Evolutionary conservation across 2,888 invertebrate species (phyloP).

Genomic region (Eudemis profundana): DNA sequence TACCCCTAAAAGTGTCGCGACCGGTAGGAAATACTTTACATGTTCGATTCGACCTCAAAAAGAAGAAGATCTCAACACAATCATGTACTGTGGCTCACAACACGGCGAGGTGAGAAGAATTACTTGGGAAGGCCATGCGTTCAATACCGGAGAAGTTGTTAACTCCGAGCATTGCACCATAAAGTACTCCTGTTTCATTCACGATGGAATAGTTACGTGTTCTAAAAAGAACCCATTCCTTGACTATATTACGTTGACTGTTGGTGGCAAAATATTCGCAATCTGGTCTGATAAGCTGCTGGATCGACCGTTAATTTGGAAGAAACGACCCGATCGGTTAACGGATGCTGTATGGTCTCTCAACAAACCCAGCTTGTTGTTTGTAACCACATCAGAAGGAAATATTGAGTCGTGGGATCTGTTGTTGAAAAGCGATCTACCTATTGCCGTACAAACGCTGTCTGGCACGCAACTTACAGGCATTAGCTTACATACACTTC

Average conservation of each 20-base stretch:
- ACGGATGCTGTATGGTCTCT: constrained; percentile 91
- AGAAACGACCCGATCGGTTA: constrained; percentile 84
- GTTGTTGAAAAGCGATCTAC: constrained; percentile 87
- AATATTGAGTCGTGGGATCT: constrained; percentile 93
- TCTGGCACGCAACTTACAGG: constrained; percentile 88
- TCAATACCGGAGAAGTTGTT: constrained; percentile 86
- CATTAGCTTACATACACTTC: constrained; percentile 85
- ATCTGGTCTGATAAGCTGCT: constrained; percentile 89
- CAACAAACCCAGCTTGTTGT: constrained; percentile 89
- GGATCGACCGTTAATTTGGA: constrained; percentile 88
- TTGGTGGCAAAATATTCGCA: constrained; percentile 91
- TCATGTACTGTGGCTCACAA: constrained; percentile 72
- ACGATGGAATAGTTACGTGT: constrained; percentile 89
- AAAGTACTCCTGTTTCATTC: constrained; percentile 82
- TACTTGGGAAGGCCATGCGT: constrained; percentile 89
- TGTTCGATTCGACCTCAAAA: constrained; percentile 65
- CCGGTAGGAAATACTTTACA: constrained; percentile 74
- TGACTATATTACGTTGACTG: constrained; percentile 86
- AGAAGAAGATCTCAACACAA: constrained; percentile 63
- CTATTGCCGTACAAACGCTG: constrained; percentile 87
- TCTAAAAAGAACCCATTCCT: constrained; percentile 87
- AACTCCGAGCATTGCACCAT: constrained; percentile 85
- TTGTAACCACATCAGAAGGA: constrained; percentile 90
- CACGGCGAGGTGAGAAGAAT: constrained; percentile 77
- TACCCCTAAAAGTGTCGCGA: constrained; percentile 61